Evolutionary conservation across 2,113 vertebrate species (phyloP), one percentile per base, ranked within the genome.

Genomic region (Camelus dromedarius): DNA sequence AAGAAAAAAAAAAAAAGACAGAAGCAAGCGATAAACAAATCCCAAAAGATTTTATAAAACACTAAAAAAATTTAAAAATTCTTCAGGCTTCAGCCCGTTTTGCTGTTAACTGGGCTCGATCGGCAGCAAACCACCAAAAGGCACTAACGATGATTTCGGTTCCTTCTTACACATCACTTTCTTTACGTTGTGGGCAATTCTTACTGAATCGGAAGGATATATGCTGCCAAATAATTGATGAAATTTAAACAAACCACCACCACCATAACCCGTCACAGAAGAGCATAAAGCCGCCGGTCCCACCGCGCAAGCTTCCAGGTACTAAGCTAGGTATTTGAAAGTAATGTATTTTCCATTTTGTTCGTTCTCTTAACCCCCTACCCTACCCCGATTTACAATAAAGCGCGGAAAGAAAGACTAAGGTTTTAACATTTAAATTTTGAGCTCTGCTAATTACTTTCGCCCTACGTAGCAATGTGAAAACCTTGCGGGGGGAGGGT

Each of bases 381-480:
- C 52, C 95, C 8, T 14, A 62, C 91, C 85, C 96, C 93, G 91
- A 97, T 79, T 97, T 93, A 70, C 89, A 90, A 66, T 54, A 18
- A 81, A 96, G 97, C 48, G n/a, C 76, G 30, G 96, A 96, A 88
- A 97, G 97, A 96, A 97, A 97, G 96, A 92, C 95, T 80, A 89
- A 97, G 50, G 93, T 97, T 98, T 98, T 97, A 96, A 98, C 97
- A 96, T 98, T 98, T 97, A 94, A 98, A 94, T 97, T 97, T 92
- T 94, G 92, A 96, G 97, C 91, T 95, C 97, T 38, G 92, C 93
- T 97, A 97, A 98, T 98, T 97, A 96, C 98, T 97, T 97, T 95
- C 77, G 94, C 96, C 93, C 96, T 93, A 96, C 98, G 77, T 86
- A 95, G 95, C 97, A 96, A 72, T 76, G 95, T 93, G 97, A 96